These are phyloP conservation scores for Serripes groenlandicus DNA, from an alignment of 2,888 invertebrate genomes.

Conservation along the genomic window DNA sequence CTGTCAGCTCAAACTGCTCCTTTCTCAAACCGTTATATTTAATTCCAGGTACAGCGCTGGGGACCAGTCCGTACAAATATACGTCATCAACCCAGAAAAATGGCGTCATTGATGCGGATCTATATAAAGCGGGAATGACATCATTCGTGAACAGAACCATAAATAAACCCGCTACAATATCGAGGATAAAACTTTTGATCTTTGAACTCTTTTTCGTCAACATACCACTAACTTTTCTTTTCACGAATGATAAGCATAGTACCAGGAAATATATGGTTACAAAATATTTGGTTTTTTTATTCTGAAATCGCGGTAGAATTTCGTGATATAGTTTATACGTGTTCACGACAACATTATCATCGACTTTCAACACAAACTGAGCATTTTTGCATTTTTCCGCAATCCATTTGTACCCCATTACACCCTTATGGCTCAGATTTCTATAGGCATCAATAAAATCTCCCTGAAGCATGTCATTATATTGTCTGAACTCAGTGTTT, in stretches of 20 bases:
- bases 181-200: slow-evolving; percentile 57
- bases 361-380: slow-evolving; percentile 70
- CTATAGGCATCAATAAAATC: slow-evolving; percentile 74
- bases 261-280: slow-evolving; percentile 59
- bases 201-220: slow-evolving; percentile 46
- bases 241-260: slow-evolving; percentile 61
- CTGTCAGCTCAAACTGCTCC: slow-evolving; percentile 28
- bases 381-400: slow-evolving; percentile 70
- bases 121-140: slow-evolving; percentile 59
- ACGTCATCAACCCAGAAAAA: slow-evolving; percentile 70
- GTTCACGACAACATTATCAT: slow-evolving; percentile 76
- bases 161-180: slow-evolving; percentile 66
- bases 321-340: slow-evolving; percentile 52
- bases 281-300: slow-evolving; percentile 57
- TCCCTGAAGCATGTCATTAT: slow-evolving; percentile 75
- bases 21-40: slow-evolving; percentile 47
- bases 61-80: slow-evolving; percentile 61
- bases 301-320: slow-evolving; percentile 36
- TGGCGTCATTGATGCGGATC: slow-evolving; percentile 55
- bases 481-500: slow-evolving; percentile 57
- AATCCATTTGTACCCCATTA: slow-evolving; percentile 77
- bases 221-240: slow-evolving; percentile 58
- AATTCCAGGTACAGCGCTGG: slow-evolving; percentile 50
- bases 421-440: slow-evolving; percentile 75
- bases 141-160: slow-evolving; percentile 62